Evolutionary conservation across 2,888 invertebrate genomes (phyloP).

Genomic region (Beris morrisii): DNA sequence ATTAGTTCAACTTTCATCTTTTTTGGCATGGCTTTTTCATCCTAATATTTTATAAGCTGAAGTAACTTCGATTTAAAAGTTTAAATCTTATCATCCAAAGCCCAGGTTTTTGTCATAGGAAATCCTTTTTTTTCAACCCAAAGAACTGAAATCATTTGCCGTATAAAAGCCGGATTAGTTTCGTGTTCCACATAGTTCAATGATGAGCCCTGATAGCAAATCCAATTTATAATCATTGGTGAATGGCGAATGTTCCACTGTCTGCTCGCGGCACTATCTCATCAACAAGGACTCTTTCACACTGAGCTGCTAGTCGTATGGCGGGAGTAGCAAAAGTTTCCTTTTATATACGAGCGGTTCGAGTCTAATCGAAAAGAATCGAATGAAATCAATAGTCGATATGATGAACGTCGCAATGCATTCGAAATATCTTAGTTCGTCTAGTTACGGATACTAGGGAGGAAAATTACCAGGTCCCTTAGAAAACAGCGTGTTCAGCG

Average conservation of each 20-base stretch:
- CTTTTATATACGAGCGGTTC: not conserved
- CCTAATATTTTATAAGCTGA: too few species aligned
- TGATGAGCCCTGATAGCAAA: slow-evolving; percentile 27
- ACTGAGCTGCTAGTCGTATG: not conserved
- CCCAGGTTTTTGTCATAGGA: not conserved
- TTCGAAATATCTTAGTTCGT: too few species aligned
- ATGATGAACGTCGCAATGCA: too few species aligned
- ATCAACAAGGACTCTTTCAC: slow-evolving; percentile 2
- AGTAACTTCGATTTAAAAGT: slow-evolving; percentile 27
- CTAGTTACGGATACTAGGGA: too few species aligned
- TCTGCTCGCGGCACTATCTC: slow-evolving; percentile 4
- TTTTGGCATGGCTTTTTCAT: too few species aligned
- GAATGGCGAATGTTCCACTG: slow-evolving; percentile 1
- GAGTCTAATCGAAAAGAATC: too few species aligned
- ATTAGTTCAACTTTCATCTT: too few species aligned
- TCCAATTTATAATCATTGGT: slow-evolving; percentile 28
- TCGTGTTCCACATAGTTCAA: slow-evolving; percentile 5
- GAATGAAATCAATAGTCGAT: too few species aligned
- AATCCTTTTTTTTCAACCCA: too few species aligned
- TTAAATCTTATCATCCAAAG: slow-evolving; percentile 25
- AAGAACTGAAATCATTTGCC: slow-evolving; percentile 15
- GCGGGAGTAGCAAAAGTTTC: not conserved
- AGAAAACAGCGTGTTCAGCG: not conserved
- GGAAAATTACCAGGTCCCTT: not conserved
- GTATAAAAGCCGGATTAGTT: slow-evolving; percentile 27